Base-by-base conservation (phyloP, 2,797 vertebrate genomes). In the Etheostoma perlongum region DNA sequence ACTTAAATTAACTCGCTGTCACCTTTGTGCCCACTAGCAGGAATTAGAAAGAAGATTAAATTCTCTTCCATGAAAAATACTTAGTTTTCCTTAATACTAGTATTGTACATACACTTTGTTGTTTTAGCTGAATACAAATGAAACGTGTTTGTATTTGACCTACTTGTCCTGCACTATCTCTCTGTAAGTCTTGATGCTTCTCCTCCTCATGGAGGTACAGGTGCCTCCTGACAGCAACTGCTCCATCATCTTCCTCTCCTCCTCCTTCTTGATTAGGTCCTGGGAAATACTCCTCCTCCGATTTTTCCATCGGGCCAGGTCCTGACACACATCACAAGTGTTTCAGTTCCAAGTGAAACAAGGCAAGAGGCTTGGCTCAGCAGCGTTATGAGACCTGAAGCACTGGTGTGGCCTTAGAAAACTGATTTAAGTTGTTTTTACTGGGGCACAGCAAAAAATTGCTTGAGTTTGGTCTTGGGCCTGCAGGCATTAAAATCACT, bases 121-220 rank as follows among this genome's bases (percentile, higher is more conserved):
- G 42, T 65, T 44, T 36, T 14, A 51, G 36, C 51, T 25, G 14
- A 49, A 73, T 23, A 33, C 30, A 30, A 27, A 40, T 40, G 1
- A 62, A 73, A 67, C 21, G 16, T 25, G 12, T 21, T 4, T 59
- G 25, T 53, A 5, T 77, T 55, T 59, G 54, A 96, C 97, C 0
- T 94, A 99, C 98, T 99, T 99, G 76, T 99, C 98, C 85, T 99
- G 94, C 55, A 99, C 97, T 6, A 99, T 99, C 91, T 99, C 98
- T 90, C 95, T 94, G 94, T 99, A 99, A 18, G 98, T 99, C 94
- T 99, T 99, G 91, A 99, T 96, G 92, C 97, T 99, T 94, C 96
- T 97, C 84, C 97, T 96, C 76, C 97, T 95, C 59, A 96, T 95
- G 5, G 94, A 91, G 0, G n/a, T 63, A 25, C 91, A 92, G 0